Evolutionary conservation across 2,113 vertebrate genomes (phyloP), one percentile per base, ranked within the genome.

Genomic region (Siniperca chuatsi): DNA sequence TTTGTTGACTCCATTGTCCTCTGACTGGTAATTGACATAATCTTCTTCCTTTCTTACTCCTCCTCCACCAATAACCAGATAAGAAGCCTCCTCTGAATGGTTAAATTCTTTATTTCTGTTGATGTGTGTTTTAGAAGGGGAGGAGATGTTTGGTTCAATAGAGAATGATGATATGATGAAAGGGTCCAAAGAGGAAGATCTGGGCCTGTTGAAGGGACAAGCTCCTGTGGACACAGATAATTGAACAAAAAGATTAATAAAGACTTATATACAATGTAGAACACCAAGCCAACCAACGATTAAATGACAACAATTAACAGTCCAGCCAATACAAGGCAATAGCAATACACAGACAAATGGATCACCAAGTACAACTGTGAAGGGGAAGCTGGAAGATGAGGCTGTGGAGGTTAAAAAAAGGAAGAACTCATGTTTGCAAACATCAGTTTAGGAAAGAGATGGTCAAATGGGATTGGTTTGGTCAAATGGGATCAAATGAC

Each of bases 311-410:
- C 90, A 90, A 87, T 68, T 82, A 86, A 91, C 87, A 79, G 61
- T 81, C 54, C 90, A 93, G 78, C 84, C 85, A 93, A 91, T 85
- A 93, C 93, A 94, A 91, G 82, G 75, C 86, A 93, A 79, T 88
- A 82, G 83, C 88, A 92, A 94, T 96, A 97, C 97, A 97, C 87
- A 93, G 94, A 98, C 97, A 95, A 96, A 99, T 99, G 98, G 93
- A 96, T 95, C 96, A 96, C 94, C 91, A 95, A 94, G 93, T 91
- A 96, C 92, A 83, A 94, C 90, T 80, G 94, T 96, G 96, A 97
- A 91, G 92, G 92, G 94, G 91, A 91, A 95, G 96, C 94, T 97
- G 93, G 94, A 95, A 88, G 87, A 98, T 97, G 97, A 89, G 87
- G 91, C 92, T 93, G 93, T 85, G 76, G 52, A 92, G 89, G 79